These are phyloP conservation scores for Aplocera efformata DNA, from an alignment of 2,888 invertebrate genomes.

Conservation along the genomic window DNA sequence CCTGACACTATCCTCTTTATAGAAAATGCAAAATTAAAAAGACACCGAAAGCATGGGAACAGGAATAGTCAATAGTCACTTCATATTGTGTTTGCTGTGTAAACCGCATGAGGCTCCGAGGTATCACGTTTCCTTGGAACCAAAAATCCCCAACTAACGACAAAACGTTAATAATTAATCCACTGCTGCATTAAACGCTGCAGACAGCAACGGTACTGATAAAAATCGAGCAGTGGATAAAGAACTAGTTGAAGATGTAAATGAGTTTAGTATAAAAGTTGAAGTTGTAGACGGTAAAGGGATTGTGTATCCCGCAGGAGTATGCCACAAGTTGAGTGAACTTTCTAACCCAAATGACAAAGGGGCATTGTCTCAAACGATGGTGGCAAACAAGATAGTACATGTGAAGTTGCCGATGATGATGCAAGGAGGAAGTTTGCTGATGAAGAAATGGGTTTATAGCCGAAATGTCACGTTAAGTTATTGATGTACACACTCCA, in stretches of 20 bases:
- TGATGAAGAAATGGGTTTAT: conserved; percentile 24
- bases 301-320: conserved; percentile 69
- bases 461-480: conserved; percentile 12
- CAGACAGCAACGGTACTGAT: neutral
- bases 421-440: conserved; percentile 29
- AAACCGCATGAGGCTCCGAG: conserved; percentile 70
- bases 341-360: conserved; percentile 74
- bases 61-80: conserved; percentile 79
- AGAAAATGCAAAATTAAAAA: conserved; percentile 71
- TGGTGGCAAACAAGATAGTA: conserved; percentile 52
- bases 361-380: conserved; percentile 61
- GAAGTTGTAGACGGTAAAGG: conserved; percentile 40
- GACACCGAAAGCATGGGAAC: conserved; percentile 62
- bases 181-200: conserved; percentile 32
- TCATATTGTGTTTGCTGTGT: conserved; percentile 75
- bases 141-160: conserved; percentile 26
- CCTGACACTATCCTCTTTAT: conserved; percentile 61
- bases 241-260: conserved; percentile 11
- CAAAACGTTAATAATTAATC: conserved; percentile 12
- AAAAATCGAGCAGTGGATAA: conserved; percentile 38
- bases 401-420: conserved; percentile 31
- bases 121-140: conserved; percentile 61
- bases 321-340: conserved; percentile 69
- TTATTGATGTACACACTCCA: conserved; percentile 2
- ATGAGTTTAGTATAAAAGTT: conserved; percentile 17